Evolutionary conservation across 2,797 vertebrate genomes (phyloP).

Genomic region (Dermochelys coriacea): DNA sequence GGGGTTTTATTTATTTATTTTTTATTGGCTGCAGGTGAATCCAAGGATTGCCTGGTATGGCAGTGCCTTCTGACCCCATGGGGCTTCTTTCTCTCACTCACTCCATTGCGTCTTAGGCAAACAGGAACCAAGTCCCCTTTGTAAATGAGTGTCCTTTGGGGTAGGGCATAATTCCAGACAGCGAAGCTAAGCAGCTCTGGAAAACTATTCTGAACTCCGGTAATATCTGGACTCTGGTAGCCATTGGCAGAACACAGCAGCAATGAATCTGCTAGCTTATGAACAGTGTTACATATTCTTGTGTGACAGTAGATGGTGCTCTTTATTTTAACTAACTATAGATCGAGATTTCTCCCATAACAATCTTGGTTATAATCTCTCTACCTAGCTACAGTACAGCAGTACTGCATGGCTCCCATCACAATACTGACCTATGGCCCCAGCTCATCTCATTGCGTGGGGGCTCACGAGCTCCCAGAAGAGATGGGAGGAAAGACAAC

Average conservation of each 20-base stretch:
- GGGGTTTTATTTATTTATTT: background rate
- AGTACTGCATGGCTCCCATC: fast-evolving
- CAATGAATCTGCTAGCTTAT: fast-evolving
- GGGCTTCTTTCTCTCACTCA: background rate
- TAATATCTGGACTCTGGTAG: background rate
- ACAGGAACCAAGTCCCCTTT: background rate
- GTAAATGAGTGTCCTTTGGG: background rate
- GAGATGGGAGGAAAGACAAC: background rate
- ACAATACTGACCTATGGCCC: background rate
- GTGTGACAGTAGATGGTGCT: background rate
- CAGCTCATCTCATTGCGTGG: background rate
- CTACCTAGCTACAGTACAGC: fast-evolving
- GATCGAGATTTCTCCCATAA: background rate
- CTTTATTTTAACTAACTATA: background rate
- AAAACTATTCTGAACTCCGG: background rate
- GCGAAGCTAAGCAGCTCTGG: background rate
- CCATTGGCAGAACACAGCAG: fast-evolving
- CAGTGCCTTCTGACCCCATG: fast-evolving
- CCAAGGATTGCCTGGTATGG: background rate
- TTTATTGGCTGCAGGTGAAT: background rate
- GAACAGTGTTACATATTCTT: fast-evolving
- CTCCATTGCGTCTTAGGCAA: background rate
- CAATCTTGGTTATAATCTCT: background rate
- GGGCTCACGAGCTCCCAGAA: background rate
- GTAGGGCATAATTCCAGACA: background rate